A percentile compares a stretch with the other conserved stretches of the same genome.
phyloP scores from a whole-genome alignment of 2,888 invertebrate genomes.

The Plemyria rubiginata region DNA sequence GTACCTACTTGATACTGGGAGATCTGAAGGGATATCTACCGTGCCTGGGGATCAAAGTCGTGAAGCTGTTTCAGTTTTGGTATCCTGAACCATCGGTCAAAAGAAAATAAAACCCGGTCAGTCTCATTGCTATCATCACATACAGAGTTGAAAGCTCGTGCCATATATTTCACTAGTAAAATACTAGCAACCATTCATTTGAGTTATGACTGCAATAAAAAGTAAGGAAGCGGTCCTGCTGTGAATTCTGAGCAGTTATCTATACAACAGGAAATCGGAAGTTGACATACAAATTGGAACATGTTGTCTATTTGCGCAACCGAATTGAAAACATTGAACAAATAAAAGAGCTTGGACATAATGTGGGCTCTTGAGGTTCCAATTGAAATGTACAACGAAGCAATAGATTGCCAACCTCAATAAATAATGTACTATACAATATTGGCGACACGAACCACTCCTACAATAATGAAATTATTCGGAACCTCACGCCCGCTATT shows the following conservation, averaged over 20 bases:
- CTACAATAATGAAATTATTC: slow-evolving; percentile 55
- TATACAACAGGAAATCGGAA: slow-evolving; percentile 27
- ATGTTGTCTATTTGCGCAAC: slow-evolving; percentile 36
- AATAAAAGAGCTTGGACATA: slow-evolving; percentile 23
- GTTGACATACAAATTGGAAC: slow-evolving; percentile 22
- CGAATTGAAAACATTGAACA: slow-evolving; percentile 28
- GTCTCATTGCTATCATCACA: background rate
- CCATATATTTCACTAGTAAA: background rate
- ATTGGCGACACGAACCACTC: slow-evolving; percentile 64
- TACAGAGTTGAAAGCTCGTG: background rate
- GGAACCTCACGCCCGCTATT: slow-evolving; percentile 74
- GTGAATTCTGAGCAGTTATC: slow-evolving; percentile 21
- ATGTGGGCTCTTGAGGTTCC: slow-evolving; percentile 8
- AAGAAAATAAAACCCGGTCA: too few relatives aligned
- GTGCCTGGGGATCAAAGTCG: too few relatives aligned
- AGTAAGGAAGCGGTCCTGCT: slow-evolving; percentile 23
- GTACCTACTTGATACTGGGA: too few relatives aligned
- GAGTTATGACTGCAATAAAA: slow-evolving; percentile 6
- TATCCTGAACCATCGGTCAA: too few relatives aligned
- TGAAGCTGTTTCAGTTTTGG: too few relatives aligned
- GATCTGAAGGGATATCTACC: too few relatives aligned
- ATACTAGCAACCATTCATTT: background rate
- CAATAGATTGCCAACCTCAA: slow-evolving; percentile 48
- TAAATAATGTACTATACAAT: slow-evolving; percentile 51
- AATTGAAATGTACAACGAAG: slow-evolving; percentile 12